These are phyloP conservation scores for Paraescarpia echinospica DNA, from an alignment of 1,140 invertebrate species.

Conservation along the genomic window DNA sequence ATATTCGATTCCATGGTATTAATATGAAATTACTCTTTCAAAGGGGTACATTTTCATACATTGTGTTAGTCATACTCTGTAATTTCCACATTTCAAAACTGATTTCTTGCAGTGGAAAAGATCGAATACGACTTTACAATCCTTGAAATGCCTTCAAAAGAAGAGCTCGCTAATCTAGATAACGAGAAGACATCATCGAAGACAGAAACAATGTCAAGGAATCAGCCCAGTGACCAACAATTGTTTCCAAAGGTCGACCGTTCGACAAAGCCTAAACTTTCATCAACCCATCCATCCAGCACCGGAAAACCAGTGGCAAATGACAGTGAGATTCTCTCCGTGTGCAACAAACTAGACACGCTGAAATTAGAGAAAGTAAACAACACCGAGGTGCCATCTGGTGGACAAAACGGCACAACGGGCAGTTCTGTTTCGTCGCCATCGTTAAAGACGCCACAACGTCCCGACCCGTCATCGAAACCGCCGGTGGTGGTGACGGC, in stretches of 20 bases:
- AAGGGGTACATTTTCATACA: background rate
- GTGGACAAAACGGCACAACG: background rate
- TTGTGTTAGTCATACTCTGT: background rate
- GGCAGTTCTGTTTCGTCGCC: background rate
- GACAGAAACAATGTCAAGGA: background rate
- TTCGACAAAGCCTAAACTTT: conserved; percentile 18
- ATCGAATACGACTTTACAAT: background rate
- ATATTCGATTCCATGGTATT: background rate
- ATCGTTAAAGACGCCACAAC: background rate
- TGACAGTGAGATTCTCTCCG: background rate
- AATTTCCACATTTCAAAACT: background rate
- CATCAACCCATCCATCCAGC: background rate
- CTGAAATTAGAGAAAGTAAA: background rate
- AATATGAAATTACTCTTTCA: no score
- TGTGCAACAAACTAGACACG: background rate
- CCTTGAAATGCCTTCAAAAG: background rate
- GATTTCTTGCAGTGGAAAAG: background rate
- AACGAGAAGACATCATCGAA: background rate
- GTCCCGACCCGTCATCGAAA: background rate
- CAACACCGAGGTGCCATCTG: background rate
- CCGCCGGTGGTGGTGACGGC: background rate
- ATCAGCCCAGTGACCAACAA: background rate
- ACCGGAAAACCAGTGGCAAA: background rate
- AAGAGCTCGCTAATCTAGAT: background rate
- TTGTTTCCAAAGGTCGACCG: conserved; percentile 17